Conservation (phyloP, 2,888 invertebrate species). For the Apeira syringaria region DNA sequence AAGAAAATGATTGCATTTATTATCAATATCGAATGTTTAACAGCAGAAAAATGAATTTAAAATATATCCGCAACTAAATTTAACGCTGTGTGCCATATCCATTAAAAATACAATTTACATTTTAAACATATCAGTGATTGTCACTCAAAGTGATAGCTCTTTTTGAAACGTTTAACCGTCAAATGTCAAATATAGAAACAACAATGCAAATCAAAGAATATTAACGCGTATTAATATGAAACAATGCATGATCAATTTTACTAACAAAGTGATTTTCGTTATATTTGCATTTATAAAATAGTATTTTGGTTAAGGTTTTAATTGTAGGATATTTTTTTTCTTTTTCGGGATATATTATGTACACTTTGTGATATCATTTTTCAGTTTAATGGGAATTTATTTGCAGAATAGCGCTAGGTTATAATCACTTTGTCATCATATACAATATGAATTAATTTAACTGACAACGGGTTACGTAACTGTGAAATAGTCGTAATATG, state of each 20-base stretch:
- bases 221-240: conserved; percentile 9
- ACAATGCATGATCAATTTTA: conserved; percentile 32
- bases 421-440: conserved; percentile 20
- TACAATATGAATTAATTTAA: conserved; percentile 32
- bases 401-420: conserved; percentile 14
- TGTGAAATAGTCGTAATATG: conserved; percentile 35
- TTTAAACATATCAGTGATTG: conserved; percentile 55
- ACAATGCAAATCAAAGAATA: conserved; percentile 37
- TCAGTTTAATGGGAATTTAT: conserved; percentile 56
- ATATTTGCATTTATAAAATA: conserved; percentile 69
- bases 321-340: conserved; percentile 53
- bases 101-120: conserved; percentile 27
- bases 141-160: conserved; percentile 45
- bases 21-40: conserved; percentile 42
- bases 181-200: conserved; percentile 31
- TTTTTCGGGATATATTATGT: conserved; percentile 58
- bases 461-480: conserved; percentile 39
- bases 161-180: conserved; percentile 37
- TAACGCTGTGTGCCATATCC: conserved; percentile 61
- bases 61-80: conserved; percentile 20
- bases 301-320: conserved; percentile 55
- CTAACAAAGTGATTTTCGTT: conserved; percentile 39
- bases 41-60: conserved; percentile 26
- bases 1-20: conserved; percentile 62
- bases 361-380: conserved; percentile 78